Conservation (phyloP, 2,797 vertebrate genomes). For the Buphagus erythrorhynchus region DNA sequence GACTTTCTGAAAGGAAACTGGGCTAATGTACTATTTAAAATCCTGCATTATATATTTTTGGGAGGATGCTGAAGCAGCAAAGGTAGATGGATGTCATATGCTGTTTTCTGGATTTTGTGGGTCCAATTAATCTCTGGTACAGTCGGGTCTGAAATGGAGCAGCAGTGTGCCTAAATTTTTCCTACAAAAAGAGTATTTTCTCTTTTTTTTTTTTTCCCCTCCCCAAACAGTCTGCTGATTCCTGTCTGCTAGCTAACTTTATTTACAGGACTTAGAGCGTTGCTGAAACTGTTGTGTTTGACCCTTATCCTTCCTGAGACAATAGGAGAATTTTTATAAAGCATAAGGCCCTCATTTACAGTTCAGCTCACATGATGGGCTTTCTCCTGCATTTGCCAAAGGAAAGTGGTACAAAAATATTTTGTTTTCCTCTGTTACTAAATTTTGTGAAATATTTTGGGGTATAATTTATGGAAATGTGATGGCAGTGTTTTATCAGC, state of each 20-base stretch:
- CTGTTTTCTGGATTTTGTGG: conserved; percentile 1
- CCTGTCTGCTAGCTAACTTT: not conserved
- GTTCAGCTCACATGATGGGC: conserved; percentile 31
- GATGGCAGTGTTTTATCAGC: not conserved
- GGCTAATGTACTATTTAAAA: conserved; percentile 66
- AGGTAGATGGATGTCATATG: conserved; percentile 46
- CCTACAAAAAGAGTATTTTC: not conserved
- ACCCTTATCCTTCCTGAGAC: conserved; percentile 32
- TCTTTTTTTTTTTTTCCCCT: rapidly evolving
- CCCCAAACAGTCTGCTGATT: not conserved
- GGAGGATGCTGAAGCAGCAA: conserved; percentile 65
- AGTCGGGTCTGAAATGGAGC: not conserved
- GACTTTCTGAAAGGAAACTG: conserved; percentile 63
- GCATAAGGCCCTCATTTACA: conserved; percentile 57
- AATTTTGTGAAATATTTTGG: not conserved
- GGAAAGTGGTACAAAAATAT: conserved; percentile 9
- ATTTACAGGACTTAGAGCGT: not conserved
- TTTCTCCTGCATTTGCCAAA: conserved; percentile 24
- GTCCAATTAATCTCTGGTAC: not conserved
- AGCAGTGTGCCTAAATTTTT: not conserved
- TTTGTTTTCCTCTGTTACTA: not conserved
- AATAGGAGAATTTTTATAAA: conserved; percentile 50
- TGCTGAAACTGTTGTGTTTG: conserved; percentile 1
- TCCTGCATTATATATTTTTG: conserved; percentile 55
- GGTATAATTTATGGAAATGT: not conserved